Evolutionary conservation across 2,888 invertebrate species (phyloP).

Genomic region (Agrochola macilenta): DNA sequence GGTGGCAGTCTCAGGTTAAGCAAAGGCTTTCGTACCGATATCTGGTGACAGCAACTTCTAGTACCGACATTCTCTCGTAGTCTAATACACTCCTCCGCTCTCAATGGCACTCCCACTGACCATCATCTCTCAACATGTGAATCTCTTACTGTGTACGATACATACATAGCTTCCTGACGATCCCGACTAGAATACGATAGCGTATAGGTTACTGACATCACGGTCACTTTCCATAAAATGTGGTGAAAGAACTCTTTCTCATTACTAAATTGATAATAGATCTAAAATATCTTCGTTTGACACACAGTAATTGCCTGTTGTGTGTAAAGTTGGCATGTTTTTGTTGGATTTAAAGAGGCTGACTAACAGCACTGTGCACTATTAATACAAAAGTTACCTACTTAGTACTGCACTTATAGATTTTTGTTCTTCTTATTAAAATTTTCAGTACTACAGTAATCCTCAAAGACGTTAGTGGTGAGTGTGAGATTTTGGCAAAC

Average conservation of each 20-base stretch:
- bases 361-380: constrained; percentile 90
- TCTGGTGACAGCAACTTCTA: constrained; percentile 85
- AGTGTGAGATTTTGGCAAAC: constrained; percentile 88
- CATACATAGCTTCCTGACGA: constrained; percentile 78
- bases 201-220: constrained; percentile 73
- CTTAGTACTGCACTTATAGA: constrained; percentile 85
- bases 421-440: constrained; percentile 86
- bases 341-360: constrained; percentile 78
- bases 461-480: constrained; percentile 89
- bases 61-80: constrained; percentile 67
- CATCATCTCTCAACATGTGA: constrained; percentile 77
- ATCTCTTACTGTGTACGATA: constrained; percentile 85
- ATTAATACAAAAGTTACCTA: constrained; percentile 78
- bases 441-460: constrained; percentile 88
- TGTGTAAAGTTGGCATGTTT: constrained; percentile 88
- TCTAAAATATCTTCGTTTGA: constrained; percentile 88
- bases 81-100: constrained; percentile 77
- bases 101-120: constrained; percentile 80
- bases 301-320: constrained; percentile 82
- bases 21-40: constrained; percentile 87
- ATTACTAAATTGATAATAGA: constrained; percentile 68
- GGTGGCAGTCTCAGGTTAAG: constrained; percentile 90
- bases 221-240: constrained; percentile 73
- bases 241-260: constrained; percentile 79
- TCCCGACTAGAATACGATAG: constrained; percentile 64